These are phyloP conservation scores for Hydractinia symbiolongicarpus DNA, from an alignment of 30 jellyfish, hydroid and myxozoan genomes.

Conservation along the genomic window DNA sequence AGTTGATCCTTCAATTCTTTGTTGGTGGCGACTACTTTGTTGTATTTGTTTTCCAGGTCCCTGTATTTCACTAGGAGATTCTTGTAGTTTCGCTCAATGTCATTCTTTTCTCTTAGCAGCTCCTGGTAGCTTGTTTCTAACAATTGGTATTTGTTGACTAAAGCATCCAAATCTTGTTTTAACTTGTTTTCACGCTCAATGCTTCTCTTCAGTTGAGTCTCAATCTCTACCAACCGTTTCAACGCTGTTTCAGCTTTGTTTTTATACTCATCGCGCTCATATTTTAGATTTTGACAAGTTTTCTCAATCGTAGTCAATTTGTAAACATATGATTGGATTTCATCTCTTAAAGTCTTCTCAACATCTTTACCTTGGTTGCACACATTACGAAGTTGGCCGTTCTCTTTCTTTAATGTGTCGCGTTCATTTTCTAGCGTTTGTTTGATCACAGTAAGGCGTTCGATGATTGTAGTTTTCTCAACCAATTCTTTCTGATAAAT, in stretches of 20 bases:
- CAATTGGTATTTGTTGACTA: slow-evolving; percentile 44
- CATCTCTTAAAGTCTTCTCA: slow-evolving; percentile 48
- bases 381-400: slow-evolving; percentile 36
- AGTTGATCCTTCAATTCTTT: slow-evolving; percentile 73
- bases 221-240: slow-evolving; percentile 60
- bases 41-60: slow-evolving; percentile 69
- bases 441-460: slow-evolving; percentile 70
- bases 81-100: slow-evolving; percentile 69
- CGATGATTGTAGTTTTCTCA: slow-evolving; percentile 90
- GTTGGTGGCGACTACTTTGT: slow-evolving; percentile 41
- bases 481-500: slow-evolving; percentile 59
- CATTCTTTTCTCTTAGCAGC: slow-evolving; percentile 61
- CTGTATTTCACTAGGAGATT: slow-evolving; percentile 57
- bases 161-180: slow-evolving; percentile 59
- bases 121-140: slow-evolving; percentile 67
- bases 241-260: slow-evolving; percentile 62
- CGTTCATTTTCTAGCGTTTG: slow-evolving; percentile 76
- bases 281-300: slow-evolving; percentile 45
- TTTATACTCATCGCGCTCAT: slow-evolving; percentile 70
- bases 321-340: slow-evolving; percentile 54
- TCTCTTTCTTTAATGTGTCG: slow-evolving; percentile 71
- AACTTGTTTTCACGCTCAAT: slow-evolving; percentile 77
- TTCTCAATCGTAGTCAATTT: slow-evolving; percentile 67
- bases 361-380: slow-evolving; percentile 47
- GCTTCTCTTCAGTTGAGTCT: slow-evolving; percentile 74